Evolutionary conservation across 2,888 invertebrate species (phyloP).

Genomic region (Hololepta plana): DNA sequence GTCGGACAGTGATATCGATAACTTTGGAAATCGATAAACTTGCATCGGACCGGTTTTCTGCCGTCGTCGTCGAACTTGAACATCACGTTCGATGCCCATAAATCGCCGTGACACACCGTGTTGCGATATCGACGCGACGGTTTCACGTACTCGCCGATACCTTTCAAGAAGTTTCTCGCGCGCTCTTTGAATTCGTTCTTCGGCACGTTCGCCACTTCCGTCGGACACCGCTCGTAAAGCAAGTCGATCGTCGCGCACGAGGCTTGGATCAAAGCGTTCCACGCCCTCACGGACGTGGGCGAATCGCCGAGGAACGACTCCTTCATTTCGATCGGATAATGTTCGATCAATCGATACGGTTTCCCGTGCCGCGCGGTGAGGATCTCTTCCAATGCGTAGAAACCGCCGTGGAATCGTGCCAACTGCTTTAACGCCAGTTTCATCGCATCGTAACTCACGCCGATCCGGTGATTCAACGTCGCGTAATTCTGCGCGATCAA

Average conservation of each 20-base stretch:
- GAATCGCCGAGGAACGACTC: slow-evolving; percentile 25
- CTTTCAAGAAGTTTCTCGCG: slow-evolving; percentile 8
- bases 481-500: slow-evolving; percentile 16
- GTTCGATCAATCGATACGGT: slow-evolving; percentile 6
- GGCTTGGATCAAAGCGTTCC: slow-evolving; percentile 20
- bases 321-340: slow-evolving; percentile 13
- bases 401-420: slow-evolving; percentile 16
- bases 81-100: slow-evolving; percentile 30
- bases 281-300: slow-evolving; percentile 16
- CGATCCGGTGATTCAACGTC: slow-evolving; percentile 10
- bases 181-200: slow-evolving; percentile 9
- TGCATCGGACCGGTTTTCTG: slow-evolving; percentile 12
- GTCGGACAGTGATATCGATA: slow-evolving; percentile 16
- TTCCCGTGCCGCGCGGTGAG: too few species aligned
- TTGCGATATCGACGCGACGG: slow-evolving; percentile 24
- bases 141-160: slow-evolving; percentile 14
- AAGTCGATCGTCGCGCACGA: slow-evolving; percentile 14
- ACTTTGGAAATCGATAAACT: slow-evolving; percentile 16
- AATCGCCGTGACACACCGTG: slow-evolving; percentile 27
- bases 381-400: slow-evolving; percentile 25
- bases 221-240: too few species aligned
- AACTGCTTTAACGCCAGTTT: slow-evolving; percentile 13
- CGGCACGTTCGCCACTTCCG: slow-evolving; percentile 5
- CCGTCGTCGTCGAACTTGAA: slow-evolving; percentile 18
- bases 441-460: slow-evolving; percentile 12